Conservation (phyloP, 2,797 vertebrate species). For the Nyctibius grandis region DNA sequence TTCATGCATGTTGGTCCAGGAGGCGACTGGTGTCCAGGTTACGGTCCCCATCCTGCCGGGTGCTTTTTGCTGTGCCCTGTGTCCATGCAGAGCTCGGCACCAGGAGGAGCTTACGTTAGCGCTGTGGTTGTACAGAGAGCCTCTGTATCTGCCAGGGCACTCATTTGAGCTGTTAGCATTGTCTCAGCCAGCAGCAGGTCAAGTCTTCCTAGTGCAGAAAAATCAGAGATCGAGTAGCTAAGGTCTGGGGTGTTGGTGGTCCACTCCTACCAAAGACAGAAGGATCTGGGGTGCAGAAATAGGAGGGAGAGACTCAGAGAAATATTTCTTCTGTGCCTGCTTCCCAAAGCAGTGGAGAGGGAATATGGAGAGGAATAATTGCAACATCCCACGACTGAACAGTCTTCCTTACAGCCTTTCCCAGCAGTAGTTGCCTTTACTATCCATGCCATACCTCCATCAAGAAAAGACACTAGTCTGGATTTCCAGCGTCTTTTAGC, state of each 20-base stretch:
- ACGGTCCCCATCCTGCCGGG: not conserved
- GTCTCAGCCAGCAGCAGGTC: not conserved
- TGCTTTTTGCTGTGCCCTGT: not conserved
- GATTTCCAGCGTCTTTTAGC: not conserved
- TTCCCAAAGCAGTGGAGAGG: not conserved
- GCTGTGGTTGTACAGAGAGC: not conserved
- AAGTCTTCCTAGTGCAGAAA: not conserved
- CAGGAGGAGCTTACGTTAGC: not conserved
- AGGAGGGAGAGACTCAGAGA: not conserved
- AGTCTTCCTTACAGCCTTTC: not conserved
- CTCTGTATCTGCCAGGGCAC: not conserved
- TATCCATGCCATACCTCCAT: not conserved
- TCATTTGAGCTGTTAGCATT: not conserved
- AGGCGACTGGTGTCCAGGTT: not conserved
- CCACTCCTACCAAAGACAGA: not conserved
- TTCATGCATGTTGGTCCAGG: not conserved
- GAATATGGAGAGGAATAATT: not conserved
- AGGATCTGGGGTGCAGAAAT: not conserved
- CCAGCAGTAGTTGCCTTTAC: not conserved
- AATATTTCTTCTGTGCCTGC: not conserved
- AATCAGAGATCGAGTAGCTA: not conserved
- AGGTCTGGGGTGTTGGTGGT: not conserved
- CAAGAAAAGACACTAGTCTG: not conserved
- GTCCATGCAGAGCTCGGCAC: not conserved
- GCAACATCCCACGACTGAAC: not conserved